These are phyloP conservation scores for Vulpes vulpes DNA, from an alignment of 2,113 vertebrate genomes.

Conservation along the genomic window DNA sequence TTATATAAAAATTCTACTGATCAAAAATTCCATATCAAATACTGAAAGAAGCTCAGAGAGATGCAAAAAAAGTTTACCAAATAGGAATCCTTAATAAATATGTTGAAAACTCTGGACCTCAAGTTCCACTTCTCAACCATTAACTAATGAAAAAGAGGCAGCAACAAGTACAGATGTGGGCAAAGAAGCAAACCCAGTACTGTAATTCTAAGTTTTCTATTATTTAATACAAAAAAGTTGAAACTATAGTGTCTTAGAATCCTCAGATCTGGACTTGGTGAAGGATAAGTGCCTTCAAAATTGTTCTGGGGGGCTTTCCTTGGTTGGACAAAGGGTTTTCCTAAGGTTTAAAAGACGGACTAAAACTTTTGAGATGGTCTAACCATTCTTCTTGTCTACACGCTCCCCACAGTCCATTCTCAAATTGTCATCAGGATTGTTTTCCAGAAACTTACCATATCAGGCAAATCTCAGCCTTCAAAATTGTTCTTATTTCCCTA, in stretches of 20 bases:
- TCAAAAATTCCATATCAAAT: background rate
- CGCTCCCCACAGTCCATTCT: background rate
- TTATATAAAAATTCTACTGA: background rate
- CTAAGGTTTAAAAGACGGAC: background rate
- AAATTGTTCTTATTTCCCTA: background rate
- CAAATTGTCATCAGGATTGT: background rate
- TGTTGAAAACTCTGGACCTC: background rate
- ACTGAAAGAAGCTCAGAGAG: background rate
- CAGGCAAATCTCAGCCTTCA: background rate
- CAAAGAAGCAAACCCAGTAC: background rate
- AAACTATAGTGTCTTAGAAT: background rate
- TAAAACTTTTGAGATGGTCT: background rate
- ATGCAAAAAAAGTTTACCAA: background rate
- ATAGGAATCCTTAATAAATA: background rate
- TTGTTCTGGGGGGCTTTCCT: background rate
- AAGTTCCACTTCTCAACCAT: background rate
- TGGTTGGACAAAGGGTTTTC: background rate
- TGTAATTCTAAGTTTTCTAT: background rate
- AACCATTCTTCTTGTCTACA: background rate
- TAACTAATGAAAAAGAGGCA: background rate
- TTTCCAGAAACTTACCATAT: background rate
- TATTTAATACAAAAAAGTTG: background rate
- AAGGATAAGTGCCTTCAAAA: background rate
- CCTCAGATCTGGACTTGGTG: background rate
- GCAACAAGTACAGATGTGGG: background rate